Conservation (phyloP, 2,113 vertebrate genomes). For the Mellivora capensis region DNA sequence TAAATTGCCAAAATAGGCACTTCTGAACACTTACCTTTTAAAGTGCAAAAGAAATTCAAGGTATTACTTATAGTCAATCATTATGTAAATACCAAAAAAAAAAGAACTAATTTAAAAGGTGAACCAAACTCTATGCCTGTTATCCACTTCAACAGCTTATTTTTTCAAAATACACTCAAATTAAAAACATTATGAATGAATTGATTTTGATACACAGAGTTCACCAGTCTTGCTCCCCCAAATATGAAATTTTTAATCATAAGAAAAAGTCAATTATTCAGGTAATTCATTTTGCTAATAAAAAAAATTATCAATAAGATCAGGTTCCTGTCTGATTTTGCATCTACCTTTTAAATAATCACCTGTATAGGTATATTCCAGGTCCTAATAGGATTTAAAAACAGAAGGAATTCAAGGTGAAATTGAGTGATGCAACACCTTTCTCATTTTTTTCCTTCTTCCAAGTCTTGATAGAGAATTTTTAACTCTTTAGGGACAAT, state of each 20-base stretch:
- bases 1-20: background rate
- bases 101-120: background rate
- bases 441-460: background rate
- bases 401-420: background rate
- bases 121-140: background rate
- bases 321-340: background rate
- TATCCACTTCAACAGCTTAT: background rate
- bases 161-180: background rate
- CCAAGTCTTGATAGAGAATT: background rate
- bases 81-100: background rate
- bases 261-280: background rate
- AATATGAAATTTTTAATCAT: background rate
- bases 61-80: background rate
- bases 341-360: background rate
- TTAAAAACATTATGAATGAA: background rate
- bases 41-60: constrained; percentile 17
- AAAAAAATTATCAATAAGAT: background rate
- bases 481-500: background rate
- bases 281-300: background rate
- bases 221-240: background rate
- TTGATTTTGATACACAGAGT: background rate
- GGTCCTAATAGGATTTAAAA: background rate
- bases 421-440: background rate
- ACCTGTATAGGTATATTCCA: background rate
- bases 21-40: constrained; percentile 18